Percentiles rank a stretch among this genome's conserved stretches.
phyloP scores from a whole-genome alignment of 2,797 vertebrate species.

The Botia kubotai region DNA sequence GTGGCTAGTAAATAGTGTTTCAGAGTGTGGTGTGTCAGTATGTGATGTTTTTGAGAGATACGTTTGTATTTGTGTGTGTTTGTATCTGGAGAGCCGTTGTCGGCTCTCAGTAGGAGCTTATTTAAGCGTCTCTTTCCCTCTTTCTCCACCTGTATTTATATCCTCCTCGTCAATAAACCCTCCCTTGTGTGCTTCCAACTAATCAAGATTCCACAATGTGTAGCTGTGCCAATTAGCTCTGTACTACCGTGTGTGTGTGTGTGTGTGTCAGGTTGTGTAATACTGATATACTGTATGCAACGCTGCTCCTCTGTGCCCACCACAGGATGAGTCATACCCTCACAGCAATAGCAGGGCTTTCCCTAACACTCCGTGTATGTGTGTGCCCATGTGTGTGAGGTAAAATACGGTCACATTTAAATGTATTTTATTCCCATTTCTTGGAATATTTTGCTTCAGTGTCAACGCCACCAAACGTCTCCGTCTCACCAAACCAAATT shows the following conservation, averaged over 20 bases:
- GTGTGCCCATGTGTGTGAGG: neutral
- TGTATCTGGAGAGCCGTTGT: conserved; percentile 33
- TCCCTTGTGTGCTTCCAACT: conserved; percentile 30
- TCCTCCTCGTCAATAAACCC: conserved; percentile 32
- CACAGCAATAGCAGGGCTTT: conserved; percentile 54
- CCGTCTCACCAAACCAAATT: conserved; percentile 15
- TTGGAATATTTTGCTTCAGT: conserved; percentile 5
- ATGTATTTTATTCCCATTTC: neutral
- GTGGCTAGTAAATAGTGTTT: neutral
- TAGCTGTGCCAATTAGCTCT: conserved; percentile 31
- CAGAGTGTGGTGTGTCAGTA: neutral
- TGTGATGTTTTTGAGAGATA: conserved; percentile 14
- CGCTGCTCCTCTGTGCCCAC: conserved; percentile 26
- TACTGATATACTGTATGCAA: conserved; percentile 44
- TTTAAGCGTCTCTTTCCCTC: conserved; percentile 9
- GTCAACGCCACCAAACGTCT: neutral
- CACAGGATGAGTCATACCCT: conserved; percentile 58
- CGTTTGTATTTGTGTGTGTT: conserved; percentile 8
- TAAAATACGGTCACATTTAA: neutral
- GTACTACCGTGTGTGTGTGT: conserved; percentile 5
- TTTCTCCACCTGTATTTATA: conserved; percentile 17
- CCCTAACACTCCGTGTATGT: conserved; percentile 28
- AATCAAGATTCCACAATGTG: conserved; percentile 36
- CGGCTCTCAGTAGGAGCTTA: neutral
- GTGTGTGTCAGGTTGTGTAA: conserved; percentile 35